These are phyloP conservation scores for Picathartes gymnocephalus DNA, from an alignment of 2,113 vertebrate species.

Conservation along the genomic window DNA sequence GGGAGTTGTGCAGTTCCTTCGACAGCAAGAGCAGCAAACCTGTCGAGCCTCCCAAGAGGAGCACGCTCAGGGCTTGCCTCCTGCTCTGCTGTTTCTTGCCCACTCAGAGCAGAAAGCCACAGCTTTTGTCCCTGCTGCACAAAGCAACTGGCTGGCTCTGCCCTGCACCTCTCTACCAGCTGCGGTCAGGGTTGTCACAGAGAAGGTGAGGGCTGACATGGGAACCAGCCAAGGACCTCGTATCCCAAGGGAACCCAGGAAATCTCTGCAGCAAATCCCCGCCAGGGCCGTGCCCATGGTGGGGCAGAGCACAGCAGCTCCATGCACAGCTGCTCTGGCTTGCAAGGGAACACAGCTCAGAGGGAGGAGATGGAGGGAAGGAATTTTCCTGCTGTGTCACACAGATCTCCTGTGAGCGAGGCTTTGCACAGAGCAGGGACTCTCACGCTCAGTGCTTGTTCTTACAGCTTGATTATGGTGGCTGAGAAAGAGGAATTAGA, in stretches of 20 bases:
- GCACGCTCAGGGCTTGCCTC: accelerated
- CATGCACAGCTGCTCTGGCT: not conserved
- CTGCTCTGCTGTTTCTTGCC: not conserved
- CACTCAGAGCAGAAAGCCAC: not conserved
- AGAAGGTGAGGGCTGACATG: not conserved
- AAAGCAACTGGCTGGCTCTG: not conserved
- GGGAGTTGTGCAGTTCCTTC: not conserved
- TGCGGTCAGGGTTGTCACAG: not conserved
- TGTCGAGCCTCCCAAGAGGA: not conserved
- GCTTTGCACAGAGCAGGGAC: not conserved
- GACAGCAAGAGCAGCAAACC: not conserved
- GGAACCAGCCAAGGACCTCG: not conserved
- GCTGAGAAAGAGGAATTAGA: not conserved
- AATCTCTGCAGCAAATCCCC: not conserved
- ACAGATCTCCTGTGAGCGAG: not conserved
- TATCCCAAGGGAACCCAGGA: not conserved
- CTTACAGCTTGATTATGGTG: not conserved
- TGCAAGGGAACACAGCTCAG: not conserved
- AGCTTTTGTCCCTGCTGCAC: not conserved
- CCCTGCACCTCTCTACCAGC: not conserved
- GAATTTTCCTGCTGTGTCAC: not conserved
- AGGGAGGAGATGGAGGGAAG: not conserved
- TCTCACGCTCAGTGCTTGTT: not conserved
- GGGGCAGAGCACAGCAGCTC: not conserved
- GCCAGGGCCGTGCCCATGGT: accelerated